Percentiles rank a stretch among this genome's conserved stretches.
Conservation (phyloP, 2,113 vertebrate genomes). For the Malurus elegans region DNA sequence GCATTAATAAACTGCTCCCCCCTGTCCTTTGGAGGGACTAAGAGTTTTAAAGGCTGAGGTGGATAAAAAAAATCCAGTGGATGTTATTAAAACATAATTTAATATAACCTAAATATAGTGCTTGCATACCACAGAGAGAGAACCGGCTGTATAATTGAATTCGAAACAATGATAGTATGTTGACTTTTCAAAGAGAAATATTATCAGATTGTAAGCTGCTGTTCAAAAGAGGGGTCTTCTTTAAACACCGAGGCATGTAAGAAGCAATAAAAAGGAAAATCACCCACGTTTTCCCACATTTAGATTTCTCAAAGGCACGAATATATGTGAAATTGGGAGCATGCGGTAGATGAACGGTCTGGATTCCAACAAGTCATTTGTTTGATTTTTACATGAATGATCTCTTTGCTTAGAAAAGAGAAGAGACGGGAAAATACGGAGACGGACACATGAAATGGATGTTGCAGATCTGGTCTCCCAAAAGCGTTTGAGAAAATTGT, state of each 20-base stretch:
- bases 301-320: slow-evolving; percentile 14
- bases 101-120: slow-evolving; percentile 66
- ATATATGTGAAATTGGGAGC: slow-evolving; percentile 3
- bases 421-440: not conserved
- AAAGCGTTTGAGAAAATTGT: not conserved
- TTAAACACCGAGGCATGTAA: slow-evolving; percentile 36
- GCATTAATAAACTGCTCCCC: slow-evolving; percentile 73
- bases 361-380: not conserved
- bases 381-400: not conserved
- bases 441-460: not conserved
- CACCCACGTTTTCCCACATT: not conserved
- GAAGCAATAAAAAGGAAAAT: slow-evolving; percentile 53
- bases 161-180: slow-evolving; percentile 58
- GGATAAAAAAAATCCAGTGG: slow-evolving; percentile 60
- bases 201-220: slow-evolving; percentile 63
- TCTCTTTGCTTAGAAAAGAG: not conserved
- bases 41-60: slow-evolving; percentile 64
- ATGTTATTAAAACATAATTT: slow-evolving; percentile 77
- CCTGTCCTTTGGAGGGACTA: slow-evolving; percentile 58
- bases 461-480: not conserved
- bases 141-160: slow-evolving; percentile 56
- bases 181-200: slow-evolving; percentile 70
- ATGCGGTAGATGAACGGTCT: not conserved
- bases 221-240: slow-evolving; percentile 52
- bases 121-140: slow-evolving; percentile 53